A percentile compares a stretch with the other conserved stretches of the same genome.
phyloP scores from a whole-genome alignment of 2,888 invertebrate species.

The Uloborus plumipes region DNA sequence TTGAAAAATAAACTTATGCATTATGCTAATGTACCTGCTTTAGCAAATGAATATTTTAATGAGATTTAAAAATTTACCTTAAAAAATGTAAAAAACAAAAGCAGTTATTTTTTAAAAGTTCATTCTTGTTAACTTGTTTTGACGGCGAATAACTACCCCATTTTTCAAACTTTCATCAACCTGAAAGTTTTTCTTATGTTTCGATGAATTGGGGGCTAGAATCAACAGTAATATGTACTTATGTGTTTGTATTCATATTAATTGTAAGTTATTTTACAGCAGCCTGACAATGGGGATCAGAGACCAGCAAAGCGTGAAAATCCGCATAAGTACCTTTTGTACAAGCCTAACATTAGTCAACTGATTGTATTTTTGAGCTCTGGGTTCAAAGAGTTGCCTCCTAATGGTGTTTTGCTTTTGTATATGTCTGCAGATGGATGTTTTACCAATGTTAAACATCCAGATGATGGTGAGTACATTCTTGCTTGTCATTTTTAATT shows the following conservation, averaged over 20 bases:
- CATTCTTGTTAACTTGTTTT: no score
- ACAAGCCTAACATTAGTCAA: constrained; percentile 94
- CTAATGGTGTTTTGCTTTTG: constrained; percentile 89
- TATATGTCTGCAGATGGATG: constrained; percentile 95
- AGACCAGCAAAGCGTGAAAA: constrained; percentile 80
- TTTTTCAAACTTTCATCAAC: no score
- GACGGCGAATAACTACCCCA: no score
- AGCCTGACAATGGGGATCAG: constrained; percentile 80
- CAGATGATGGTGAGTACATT: constrained; percentile 84
- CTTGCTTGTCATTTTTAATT: not conserved
- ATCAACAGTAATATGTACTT: no score
- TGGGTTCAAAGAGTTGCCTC: constrained; percentile 92
- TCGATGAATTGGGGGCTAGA: no score
- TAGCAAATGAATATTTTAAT: no score
- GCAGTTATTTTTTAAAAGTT: no score
- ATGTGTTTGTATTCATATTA: not conserved
- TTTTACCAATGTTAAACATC: constrained; percentile 85
- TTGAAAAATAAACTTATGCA: no score
- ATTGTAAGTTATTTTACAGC: constrained; percentile 14
- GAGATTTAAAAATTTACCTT: no score
- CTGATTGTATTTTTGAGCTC: constrained; percentile 91
- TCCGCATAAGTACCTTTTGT: constrained; percentile 96
- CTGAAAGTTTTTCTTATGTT: no score
- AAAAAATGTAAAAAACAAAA: no score
- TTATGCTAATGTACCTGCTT: no score